Evolutionary conservation across 2,113 vertebrate genomes (phyloP).

Genomic region (Nestor notabilis): DNA sequence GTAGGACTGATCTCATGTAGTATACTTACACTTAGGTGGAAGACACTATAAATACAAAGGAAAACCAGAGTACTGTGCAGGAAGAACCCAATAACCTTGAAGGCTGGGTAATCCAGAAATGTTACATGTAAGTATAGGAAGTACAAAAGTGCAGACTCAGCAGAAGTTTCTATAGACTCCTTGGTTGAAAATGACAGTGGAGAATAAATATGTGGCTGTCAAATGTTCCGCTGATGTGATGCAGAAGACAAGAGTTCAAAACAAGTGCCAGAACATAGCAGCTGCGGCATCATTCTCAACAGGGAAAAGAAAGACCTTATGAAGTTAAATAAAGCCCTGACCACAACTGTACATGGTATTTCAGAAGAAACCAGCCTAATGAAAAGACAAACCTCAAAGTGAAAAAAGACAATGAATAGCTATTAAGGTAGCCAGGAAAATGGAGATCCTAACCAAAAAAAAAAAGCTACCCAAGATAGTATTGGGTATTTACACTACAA

Average conservation of each 20-base stretch:
- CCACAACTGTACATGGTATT: background rate
- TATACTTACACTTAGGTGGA: background rate
- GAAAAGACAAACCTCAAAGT: background rate
- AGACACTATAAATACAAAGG: background rate
- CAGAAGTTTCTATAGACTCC: background rate
- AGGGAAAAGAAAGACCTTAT: background rate
- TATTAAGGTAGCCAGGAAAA: background rate
- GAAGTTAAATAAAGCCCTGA: background rate
- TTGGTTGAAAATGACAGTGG: background rate
- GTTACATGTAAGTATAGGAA: background rate
- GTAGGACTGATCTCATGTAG: background rate
- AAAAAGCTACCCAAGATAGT: background rate
- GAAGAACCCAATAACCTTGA: background rate
- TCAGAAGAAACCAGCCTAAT: background rate
- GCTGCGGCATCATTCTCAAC: background rate
- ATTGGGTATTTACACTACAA: accelerated
- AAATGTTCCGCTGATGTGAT: background rate
- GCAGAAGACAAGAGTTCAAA: background rate
- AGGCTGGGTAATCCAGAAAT: background rate
- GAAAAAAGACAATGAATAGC: background rate
- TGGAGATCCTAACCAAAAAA: background rate
- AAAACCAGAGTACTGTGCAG: background rate
- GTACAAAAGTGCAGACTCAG: background rate
- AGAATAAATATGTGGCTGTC: background rate
- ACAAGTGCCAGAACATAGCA: background rate